phyloP scores from a whole-genome alignment of 2,113 vertebrate genomes.

The Fukomys damarensis region DNA sequence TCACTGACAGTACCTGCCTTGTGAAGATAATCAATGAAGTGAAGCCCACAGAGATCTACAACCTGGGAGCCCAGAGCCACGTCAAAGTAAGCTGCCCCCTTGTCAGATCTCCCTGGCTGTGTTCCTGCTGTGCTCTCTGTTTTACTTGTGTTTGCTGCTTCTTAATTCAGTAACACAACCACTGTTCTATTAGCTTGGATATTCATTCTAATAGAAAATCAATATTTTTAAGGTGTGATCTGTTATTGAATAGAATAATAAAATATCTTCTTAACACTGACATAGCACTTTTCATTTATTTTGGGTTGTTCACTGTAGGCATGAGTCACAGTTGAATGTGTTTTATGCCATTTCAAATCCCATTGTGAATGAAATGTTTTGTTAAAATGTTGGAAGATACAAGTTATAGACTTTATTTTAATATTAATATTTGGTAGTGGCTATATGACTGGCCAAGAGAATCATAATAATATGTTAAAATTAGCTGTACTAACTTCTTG shows the following conservation, averaged over 20 bases:
- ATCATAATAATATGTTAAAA: neutral
- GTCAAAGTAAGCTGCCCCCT: slow-evolving; percentile 91
- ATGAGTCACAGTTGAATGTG: fast-evolving
- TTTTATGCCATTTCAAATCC: neutral
- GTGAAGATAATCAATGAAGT: slow-evolving; percentile 99
- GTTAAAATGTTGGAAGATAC: neutral
- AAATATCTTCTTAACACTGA: slow-evolving; percentile 11
- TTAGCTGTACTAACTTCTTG: neutral
- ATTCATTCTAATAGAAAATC: neutral
- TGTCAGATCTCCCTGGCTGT: neutral
- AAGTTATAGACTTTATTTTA: slow-evolving; percentile 41
- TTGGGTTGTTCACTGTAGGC: neutral
- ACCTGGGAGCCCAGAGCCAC: slow-evolving; percentile 98
- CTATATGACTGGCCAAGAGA: slow-evolving; percentile 16
- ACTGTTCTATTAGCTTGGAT: neutral
- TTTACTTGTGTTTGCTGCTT: neutral
- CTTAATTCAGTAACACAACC: neutral
- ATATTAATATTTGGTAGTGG: slow-evolving; percentile 34
- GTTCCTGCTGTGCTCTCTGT: neutral
- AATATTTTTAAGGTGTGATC: neutral
- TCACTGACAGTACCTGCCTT: slow-evolving; percentile 98
- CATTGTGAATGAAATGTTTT: slow-evolving; percentile 22
- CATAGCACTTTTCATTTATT: neutral
- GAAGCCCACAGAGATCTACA: slow-evolving; percentile 97
- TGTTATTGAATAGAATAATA: neutral